phyloP scores from a whole-genome alignment of 1,140 invertebrate genomes.

The Melanaphis sacchari region DNA sequence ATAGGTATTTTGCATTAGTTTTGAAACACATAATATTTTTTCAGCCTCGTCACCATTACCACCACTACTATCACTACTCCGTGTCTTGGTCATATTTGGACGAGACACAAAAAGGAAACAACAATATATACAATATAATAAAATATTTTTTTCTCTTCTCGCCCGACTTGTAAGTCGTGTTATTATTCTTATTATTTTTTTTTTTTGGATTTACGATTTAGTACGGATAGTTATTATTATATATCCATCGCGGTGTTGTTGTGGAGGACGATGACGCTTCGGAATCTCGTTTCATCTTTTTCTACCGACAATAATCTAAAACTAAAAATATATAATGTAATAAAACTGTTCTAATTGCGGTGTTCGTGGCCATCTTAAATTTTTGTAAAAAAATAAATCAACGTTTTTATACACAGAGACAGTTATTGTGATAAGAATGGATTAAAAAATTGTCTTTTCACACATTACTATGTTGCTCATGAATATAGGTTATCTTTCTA shows the following conservation, averaged over 20 bases:
- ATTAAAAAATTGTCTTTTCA: not conserved
- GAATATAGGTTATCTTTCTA: not conserved
- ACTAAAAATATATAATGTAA: conserved; percentile 46
- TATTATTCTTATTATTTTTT: conserved; percentile 42
- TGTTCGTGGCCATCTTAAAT: conserved; percentile 22
- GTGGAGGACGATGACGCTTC: conserved; percentile 52
- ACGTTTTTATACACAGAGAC: conserved; percentile 1
- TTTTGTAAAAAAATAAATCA: conserved; percentile 36
- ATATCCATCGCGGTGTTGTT: not conserved
- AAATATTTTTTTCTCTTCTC: conserved; percentile 49
- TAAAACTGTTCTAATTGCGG: conserved; percentile 44
- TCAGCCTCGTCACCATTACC: not conserved
- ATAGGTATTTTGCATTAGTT: conserved; percentile 45
- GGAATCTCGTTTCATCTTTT: conserved; percentile 51
- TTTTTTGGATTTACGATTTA: conserved; percentile 56
- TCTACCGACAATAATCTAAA: conserved; percentile 17
- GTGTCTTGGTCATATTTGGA: not conserved
- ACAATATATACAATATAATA: conserved; percentile 23
- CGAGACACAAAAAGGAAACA: not conserved
- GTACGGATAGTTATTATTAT: conserved; percentile 55
- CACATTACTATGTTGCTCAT: not conserved
- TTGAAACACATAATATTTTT: conserved; percentile 21
- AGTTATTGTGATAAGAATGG: conserved; percentile 23
- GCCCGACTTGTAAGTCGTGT: not conserved
- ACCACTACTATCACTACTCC: not conserved